A percentile compares a stretch with the other conserved stretches of the same genome.
These are phyloP conservation scores for Tipula helvola DNA, from an alignment of 2,888 invertebrate genomes.

Conservation along the genomic window DNA sequence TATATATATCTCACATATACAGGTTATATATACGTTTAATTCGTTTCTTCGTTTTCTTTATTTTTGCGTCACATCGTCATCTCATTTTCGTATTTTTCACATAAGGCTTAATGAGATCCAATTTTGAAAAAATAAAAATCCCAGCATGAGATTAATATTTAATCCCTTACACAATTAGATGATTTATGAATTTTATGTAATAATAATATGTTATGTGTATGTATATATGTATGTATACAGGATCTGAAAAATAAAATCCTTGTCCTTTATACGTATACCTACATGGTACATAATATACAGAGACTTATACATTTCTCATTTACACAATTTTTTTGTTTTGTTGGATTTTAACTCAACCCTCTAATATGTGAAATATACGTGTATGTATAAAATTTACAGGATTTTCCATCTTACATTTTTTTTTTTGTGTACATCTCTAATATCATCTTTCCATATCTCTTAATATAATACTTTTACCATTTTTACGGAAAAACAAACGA, in stretches of 20 bases:
- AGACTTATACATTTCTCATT: neutral
- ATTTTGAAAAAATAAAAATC: conserved; percentile 10
- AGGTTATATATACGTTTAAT: neutral
- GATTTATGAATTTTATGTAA: conserved; percentile 12
- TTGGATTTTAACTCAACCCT: neutral
- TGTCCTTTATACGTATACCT: neutral
- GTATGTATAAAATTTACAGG: neutral
- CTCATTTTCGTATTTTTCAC: neutral
- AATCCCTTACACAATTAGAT: conserved; percentile 12
- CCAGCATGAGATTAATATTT: conserved; percentile 10
- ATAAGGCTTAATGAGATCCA: conserved; percentile 8
- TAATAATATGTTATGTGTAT: neutral
- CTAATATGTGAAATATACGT: neutral
- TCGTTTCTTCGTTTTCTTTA: neutral
- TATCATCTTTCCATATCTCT: neutral
- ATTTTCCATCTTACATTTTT: neutral
- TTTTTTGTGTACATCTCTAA: neutral
- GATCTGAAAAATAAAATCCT: neutral
- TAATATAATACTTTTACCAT: conserved; percentile 4
- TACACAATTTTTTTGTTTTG: neutral
- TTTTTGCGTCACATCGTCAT: neutral
- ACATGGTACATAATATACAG: neutral
- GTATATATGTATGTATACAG: neutral
- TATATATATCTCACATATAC: neutral
- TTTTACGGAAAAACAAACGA: neutral